A percentile compares a stretch with the other conserved stretches of the same genome.
Evolutionary conservation across 2,113 vertebrate genomes (phyloP).

Genomic region (Percina caprodes): DNA sequence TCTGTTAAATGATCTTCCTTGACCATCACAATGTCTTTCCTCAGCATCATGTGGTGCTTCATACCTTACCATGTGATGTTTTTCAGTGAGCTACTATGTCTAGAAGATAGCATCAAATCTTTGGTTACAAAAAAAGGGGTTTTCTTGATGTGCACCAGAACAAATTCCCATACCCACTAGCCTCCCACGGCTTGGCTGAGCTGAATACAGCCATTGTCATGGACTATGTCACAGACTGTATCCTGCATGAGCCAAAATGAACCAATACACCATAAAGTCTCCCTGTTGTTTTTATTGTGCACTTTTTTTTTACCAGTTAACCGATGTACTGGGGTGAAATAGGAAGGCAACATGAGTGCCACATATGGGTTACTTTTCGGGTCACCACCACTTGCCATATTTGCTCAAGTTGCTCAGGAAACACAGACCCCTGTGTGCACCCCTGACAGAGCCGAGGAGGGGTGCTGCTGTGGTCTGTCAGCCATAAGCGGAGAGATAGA

Average conservation of each 20-base stretch:
- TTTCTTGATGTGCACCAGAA: slow-evolving; percentile 38
- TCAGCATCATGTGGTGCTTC: slow-evolving; percentile 63
- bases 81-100: slow-evolving; percentile 19
- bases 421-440: slow-evolving; percentile 41
- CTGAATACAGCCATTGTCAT: slow-evolving; percentile 56
- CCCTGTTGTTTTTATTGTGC: background rate
- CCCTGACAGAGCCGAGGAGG: slow-evolving; percentile 32
- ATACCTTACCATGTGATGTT: slow-evolving; percentile 65
- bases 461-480: slow-evolving; percentile 44
- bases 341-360: slow-evolving; percentile 9
- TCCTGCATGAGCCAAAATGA: background rate
- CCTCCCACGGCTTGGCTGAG: slow-evolving; percentile 12
- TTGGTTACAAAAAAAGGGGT: slow-evolving; percentile 8
- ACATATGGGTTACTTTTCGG: slow-evolving; percentile 50
- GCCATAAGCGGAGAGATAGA: slow-evolving; percentile 60
- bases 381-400: slow-evolving; percentile 76
- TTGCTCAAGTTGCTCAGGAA: slow-evolving; percentile 82
- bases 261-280: background rate
- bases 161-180: slow-evolving; percentile 30
- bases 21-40: slow-evolving; percentile 52
- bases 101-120: slow-evolving; percentile 46
- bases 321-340: slow-evolving; percentile 13
- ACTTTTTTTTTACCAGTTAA: slow-evolving; percentile 57
- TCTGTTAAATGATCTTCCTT: slow-evolving; percentile 23
- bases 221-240: slow-evolving; percentile 27